These are phyloP conservation scores for Tychaedon coryphoeus DNA, from an alignment of 2,113 vertebrate species.

Conservation along the genomic window DNA sequence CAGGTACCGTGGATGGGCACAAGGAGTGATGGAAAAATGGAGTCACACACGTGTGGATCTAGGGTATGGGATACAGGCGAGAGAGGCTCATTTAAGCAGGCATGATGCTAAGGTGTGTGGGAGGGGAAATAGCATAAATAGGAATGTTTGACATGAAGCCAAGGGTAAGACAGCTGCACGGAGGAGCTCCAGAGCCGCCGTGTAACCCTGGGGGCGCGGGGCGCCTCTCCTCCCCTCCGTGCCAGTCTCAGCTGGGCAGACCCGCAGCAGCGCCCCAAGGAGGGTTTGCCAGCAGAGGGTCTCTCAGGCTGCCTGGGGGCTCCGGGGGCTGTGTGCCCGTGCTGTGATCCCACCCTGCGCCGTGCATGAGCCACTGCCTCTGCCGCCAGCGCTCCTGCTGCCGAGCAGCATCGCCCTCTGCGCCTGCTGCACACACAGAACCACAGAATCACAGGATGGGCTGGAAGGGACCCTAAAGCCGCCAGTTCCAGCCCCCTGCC, in stretches of 20 bases:
- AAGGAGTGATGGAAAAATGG: neutral
- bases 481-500: neutral
- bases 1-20: neutral
- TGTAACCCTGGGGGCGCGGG: neutral
- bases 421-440: neutral
- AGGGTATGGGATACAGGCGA: neutral
- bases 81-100: neutral
- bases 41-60: accelerated
- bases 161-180: constrained; percentile 37
- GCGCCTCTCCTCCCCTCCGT: neutral
- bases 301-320: accelerated
- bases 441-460: neutral
- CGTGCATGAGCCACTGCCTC: accelerated
- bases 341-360: neutral
- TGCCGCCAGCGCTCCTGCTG: accelerated
- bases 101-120: constrained; percentile 38
- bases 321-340: accelerated
- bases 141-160: constrained; percentile 58
- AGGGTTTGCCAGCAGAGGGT: neutral
- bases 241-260: neutral
- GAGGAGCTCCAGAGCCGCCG: neutral
- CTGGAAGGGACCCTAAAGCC: neutral
- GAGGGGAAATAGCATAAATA: constrained; percentile 50
- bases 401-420: neutral
- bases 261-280: neutral